Evolutionary conservation across 2,113 vertebrate species (phyloP).

Genomic region (Psophia crepitans): DNA sequence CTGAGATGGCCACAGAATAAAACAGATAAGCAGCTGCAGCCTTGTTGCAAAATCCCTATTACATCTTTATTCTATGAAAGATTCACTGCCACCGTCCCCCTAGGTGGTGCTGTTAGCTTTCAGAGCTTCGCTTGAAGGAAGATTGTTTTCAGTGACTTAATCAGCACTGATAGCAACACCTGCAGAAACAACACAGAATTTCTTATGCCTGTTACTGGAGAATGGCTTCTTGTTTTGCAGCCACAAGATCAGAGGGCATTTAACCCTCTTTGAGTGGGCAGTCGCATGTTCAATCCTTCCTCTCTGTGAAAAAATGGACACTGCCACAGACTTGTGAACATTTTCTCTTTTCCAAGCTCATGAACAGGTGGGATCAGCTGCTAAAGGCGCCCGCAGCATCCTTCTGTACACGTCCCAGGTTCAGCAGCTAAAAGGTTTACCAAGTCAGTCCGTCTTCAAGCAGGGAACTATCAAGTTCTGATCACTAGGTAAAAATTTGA

Average conservation of each 20-base stretch:
- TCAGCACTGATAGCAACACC: not conserved
- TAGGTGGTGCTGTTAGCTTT: not conserved
- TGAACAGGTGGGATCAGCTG: not conserved
- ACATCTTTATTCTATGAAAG: not conserved
- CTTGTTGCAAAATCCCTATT: not conserved
- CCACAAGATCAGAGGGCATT: not conserved
- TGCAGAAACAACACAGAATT: not conserved
- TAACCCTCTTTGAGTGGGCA: not conserved
- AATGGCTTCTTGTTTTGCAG: not conserved
- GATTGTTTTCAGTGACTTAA: not conserved
- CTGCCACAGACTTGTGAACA: not conserved
- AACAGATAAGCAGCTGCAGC: not conserved
- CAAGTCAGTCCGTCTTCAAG: not conserved
- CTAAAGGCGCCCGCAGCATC: not conserved
- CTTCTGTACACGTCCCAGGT: not conserved
- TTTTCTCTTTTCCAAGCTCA: not conserved
- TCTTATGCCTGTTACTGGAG: not conserved
- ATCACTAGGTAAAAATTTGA: not conserved
- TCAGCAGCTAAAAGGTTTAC: not conserved
- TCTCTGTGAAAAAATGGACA: not conserved
- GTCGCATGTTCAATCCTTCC: not conserved
- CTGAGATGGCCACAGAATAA: not conserved
- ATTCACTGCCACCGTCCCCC: fast-evolving
- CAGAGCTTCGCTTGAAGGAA: not conserved
- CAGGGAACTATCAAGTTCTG: not conserved